Evolutionary conservation across 2,888 invertebrate genomes (phyloP).

Genomic region (Torymus tubicola): DNA sequence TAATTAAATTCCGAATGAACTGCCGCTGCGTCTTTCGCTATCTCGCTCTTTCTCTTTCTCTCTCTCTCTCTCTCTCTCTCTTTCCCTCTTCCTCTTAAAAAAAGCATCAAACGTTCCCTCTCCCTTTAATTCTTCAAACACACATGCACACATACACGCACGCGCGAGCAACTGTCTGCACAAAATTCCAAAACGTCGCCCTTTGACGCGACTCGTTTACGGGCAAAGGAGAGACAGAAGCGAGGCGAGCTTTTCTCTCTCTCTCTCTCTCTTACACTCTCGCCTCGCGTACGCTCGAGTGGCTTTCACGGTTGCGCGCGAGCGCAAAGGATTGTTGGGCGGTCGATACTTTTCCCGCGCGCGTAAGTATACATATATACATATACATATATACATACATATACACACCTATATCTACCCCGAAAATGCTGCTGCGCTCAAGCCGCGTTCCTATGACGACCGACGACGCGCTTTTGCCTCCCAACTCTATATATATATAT

Average conservation of each 20-base stretch:
- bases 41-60: too few species aligned
- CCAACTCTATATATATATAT: neutral
- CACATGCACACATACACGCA: too few species aligned
- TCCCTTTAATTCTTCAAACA: too few species aligned
- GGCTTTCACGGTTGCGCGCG: neutral
- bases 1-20: too few species aligned
- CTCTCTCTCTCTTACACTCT: too few species aligned
- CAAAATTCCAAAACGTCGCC: too few species aligned
- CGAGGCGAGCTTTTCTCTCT: neutral
- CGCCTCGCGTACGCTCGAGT: slow-evolving; percentile 6
- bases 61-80: too few species aligned
- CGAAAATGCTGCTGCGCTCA: slow-evolving; percentile 69
- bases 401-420: neutral
- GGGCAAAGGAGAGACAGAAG: neutral
- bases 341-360: slow-evolving; percentile 57
- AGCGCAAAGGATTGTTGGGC: slow-evolving; percentile 52
- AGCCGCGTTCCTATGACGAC: slow-evolving; percentile 69
- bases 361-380: slow-evolving; percentile 43
- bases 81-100: too few species aligned
- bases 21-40: too few species aligned
- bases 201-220: neutral
- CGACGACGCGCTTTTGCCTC: slow-evolving; percentile 48
- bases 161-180: too few species aligned
- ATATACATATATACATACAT: too few species aligned
- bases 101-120: too few species aligned